A percentile compares a stretch with the other conserved stretches of the same genome.
phyloP scores from a whole-genome alignment of 2,797 vertebrate genomes.

The Spinus pinus region DNA sequence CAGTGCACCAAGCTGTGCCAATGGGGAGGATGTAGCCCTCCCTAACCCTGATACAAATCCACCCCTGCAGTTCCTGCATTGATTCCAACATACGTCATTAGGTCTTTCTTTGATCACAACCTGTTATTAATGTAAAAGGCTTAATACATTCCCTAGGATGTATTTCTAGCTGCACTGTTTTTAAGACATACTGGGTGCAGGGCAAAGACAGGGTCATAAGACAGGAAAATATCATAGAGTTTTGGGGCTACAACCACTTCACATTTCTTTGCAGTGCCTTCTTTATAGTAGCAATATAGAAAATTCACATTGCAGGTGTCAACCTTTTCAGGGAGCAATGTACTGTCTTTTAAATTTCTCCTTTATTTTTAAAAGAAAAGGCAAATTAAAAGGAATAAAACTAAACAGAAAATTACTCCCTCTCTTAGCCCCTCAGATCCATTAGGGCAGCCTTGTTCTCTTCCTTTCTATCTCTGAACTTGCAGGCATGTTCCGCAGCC shows the following conservation, averaged over 20 bases:
- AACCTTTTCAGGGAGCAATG: not conserved
- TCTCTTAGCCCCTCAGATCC: not conserved
- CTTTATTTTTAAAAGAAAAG: not conserved
- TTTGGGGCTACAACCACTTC: not conserved
- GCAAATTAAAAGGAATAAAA: not conserved
- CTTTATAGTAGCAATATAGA: not conserved
- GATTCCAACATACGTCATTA: not conserved
- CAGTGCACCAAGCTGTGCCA: not conserved
- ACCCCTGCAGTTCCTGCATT: not conserved
- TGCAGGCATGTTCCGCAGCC: not conserved
- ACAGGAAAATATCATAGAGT: not conserved
- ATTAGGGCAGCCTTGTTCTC: not conserved
- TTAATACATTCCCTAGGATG: not conserved
- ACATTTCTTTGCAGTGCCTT: not conserved
- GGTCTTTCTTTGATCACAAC: conserved; percentile 27
- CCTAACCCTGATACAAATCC: not conserved
- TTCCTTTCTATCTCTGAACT: not conserved
- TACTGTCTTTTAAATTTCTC: not conserved
- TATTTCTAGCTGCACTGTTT: not conserved
- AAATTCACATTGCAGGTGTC: not conserved
- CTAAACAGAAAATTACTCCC: not conserved
- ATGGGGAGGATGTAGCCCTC: not conserved
- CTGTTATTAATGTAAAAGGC: conserved; percentile 8
- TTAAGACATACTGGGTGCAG: not conserved
- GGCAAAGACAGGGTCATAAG: not conserved